These are phyloP conservation scores for Megaleporinus macrocephalus DNA, from an alignment of 2,113 vertebrate genomes.

Conservation along the genomic window DNA sequence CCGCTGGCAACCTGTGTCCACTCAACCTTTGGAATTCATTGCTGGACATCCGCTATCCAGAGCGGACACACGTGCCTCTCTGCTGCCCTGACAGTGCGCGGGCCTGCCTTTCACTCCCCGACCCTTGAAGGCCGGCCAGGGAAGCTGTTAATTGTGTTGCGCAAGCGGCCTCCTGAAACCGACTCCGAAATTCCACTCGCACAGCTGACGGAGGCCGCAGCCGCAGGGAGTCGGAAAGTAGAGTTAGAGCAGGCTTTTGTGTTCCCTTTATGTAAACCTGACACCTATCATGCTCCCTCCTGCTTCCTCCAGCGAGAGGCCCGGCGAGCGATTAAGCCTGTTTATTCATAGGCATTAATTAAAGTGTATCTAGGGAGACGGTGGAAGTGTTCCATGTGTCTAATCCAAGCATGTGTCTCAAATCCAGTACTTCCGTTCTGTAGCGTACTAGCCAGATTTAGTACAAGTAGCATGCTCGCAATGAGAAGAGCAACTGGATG, in stretches of 20 bases:
- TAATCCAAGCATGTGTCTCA: not conserved
- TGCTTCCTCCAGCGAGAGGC: not conserved
- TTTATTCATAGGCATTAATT: constrained; percentile 12
- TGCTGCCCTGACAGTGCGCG: constrained; percentile 1
- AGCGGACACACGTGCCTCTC: not conserved
- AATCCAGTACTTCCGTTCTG: not conserved
- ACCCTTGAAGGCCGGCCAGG: not conserved
- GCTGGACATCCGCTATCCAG: not conserved
- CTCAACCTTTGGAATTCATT: not conserved
- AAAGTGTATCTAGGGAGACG: not conserved
- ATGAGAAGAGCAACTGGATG: not conserved
- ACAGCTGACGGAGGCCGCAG: not conserved
- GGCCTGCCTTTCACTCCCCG: constrained; percentile 22
- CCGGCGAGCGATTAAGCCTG: not conserved
- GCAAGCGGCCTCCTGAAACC: constrained; percentile 38
- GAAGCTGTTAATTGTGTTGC: constrained; percentile 41
- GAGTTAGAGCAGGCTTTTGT: constrained; percentile 21
- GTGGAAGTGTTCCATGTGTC: constrained; percentile 19
- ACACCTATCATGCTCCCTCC: not conserved
- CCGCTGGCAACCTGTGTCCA: not conserved
- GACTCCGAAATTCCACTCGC: constrained; percentile 35
- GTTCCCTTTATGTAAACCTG: constrained; percentile 26
- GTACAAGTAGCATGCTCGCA: not conserved
- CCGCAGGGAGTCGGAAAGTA: constrained; percentile 22
- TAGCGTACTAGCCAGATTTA: not conserved